These are phyloP conservation scores for Ennomos quercinarius DNA, from an alignment of 2,888 invertebrate species.

Conservation along the genomic window DNA sequence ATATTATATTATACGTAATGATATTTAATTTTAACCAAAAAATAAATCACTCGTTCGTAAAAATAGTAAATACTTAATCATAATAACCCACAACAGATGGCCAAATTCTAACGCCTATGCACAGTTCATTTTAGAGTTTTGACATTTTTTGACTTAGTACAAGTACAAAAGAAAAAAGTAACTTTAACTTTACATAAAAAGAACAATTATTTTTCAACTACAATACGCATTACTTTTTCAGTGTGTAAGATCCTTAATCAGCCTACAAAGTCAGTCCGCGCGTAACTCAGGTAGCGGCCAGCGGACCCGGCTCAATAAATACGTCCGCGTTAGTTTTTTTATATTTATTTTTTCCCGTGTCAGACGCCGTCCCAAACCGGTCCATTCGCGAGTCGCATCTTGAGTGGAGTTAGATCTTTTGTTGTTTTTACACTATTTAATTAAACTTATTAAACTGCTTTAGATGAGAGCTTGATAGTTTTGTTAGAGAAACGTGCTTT, in stretches of 20 bases:
- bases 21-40: too few relatives aligned
- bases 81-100: too few relatives aligned
- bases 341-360: conserved; percentile 40
- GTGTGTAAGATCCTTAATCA: conserved; percentile 21
- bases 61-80: too few relatives aligned
- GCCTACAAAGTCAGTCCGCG: conserved; percentile 43
- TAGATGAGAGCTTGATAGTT: conserved; percentile 2
- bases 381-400: conserved; percentile 28
- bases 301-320: conserved; percentile 44
- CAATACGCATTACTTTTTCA: not conserved
- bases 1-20: too few relatives aligned
- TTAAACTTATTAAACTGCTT: conserved; percentile 35
- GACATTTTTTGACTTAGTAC: too few relatives aligned
- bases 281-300: conserved; percentile 50
- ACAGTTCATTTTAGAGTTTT: too few relatives aligned
- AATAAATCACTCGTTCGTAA: too few relatives aligned
- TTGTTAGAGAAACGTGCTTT: not conserved
- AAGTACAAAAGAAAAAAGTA: too few relatives aligned
- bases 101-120: too few relatives aligned
- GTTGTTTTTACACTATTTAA: conserved; percentile 43
- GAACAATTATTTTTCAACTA: too few relatives aligned
- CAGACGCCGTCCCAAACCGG: conserved; percentile 41
- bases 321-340: conserved; percentile 41
- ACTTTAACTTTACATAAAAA: too few relatives aligned
- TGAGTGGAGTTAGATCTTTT: conserved; percentile 40